These are phyloP conservation scores for Sebastes baramenuke DNA, from an alignment of 2,797 vertebrate genomes.

Conservation along the genomic window DNA sequence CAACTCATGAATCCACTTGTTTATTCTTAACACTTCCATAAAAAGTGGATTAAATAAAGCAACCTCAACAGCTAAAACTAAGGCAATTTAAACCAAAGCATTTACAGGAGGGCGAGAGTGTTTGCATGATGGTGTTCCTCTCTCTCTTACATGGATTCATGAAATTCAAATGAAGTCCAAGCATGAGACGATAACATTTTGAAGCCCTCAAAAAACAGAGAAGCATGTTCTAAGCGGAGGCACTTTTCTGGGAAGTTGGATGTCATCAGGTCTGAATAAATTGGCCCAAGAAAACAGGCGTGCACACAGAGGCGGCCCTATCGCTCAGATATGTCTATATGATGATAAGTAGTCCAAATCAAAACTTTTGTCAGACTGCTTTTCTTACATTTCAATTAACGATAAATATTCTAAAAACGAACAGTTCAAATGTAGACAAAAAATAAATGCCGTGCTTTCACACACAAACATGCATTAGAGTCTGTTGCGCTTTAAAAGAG, in stretches of 20 bases:
- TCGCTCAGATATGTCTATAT: neutral
- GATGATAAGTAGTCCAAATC: conserved; percentile 13
- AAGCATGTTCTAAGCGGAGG: conserved; percentile 8
- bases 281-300: neutral
- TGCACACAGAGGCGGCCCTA: no score
- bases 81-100: conserved; percentile 46
- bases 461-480: conserved; percentile 30
- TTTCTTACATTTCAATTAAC: conserved; percentile 15
- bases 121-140: conserved; percentile 36
- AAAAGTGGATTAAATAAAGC: conserved; percentile 75
- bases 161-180: conserved; percentile 60
- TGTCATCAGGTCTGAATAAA: conserved; percentile 39
- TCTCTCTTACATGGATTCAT: conserved; percentile 37
- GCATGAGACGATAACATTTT: conserved; percentile 31
- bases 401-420: neutral
- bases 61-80: conserved; percentile 59
- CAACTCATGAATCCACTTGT: conserved; percentile 79
- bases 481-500: conserved; percentile 62
- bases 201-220: conserved; percentile 25
- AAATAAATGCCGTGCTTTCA: conserved; percentile 9
- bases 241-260: conserved; percentile 16
- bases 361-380: conserved; percentile 26
- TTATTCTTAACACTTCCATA: conserved; percentile 73
- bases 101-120: conserved; percentile 37
- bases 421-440: neutral